These are phyloP conservation scores for Leptinotarsa peninsularis DNA, from an alignment of 2,888 invertebrate species.

Conservation along the genomic window DNA sequence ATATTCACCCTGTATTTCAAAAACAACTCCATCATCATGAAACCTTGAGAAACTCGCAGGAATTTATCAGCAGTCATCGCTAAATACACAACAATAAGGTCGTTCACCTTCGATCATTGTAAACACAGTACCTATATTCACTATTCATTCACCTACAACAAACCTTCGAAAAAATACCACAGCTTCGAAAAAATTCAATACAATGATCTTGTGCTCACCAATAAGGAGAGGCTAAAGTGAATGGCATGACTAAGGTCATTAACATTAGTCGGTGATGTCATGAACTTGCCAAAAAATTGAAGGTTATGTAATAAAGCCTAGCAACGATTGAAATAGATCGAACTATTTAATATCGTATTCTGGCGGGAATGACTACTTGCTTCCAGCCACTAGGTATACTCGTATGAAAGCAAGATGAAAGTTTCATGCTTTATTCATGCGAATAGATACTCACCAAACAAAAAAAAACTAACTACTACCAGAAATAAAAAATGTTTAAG, in stretches of 20 bases:
- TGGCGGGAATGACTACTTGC: background rate
- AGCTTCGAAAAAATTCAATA: slow-evolving; percentile 16
- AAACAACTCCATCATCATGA: slow-evolving; percentile 24
- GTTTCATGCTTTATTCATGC: background rate
- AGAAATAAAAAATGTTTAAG: too few species aligned
- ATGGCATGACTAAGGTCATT: slow-evolving; percentile 24
- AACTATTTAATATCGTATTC: background rate
- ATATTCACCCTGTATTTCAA: too few species aligned
- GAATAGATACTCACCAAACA: background rate
- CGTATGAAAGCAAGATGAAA: too few species aligned
- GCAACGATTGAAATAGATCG: slow-evolving; percentile 13
- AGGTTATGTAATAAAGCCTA: slow-evolving; percentile 19
- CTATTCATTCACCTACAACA: slow-evolving; percentile 24
- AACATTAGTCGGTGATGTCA: slow-evolving; percentile 26
- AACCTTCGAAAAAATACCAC: slow-evolving; percentile 19
- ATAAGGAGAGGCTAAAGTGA: slow-evolving; percentile 17
- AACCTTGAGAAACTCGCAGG: slow-evolving; percentile 22
- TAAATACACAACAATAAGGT: slow-evolving; percentile 28
- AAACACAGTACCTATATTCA: slow-evolving; percentile 22
- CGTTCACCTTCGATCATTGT: slow-evolving; percentile 35
- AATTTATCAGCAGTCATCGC: slow-evolving; percentile 13
- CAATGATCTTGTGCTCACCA: slow-evolving; percentile 15
- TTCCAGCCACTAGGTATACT: background rate
- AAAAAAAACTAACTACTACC: background rate
- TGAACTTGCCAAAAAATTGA: slow-evolving; percentile 23